A percentile compares a stretch with the other conserved stretches of the same genome.
Conservation (phyloP, 2,113 vertebrate species). For the Nesoenas mayeri region DNA sequence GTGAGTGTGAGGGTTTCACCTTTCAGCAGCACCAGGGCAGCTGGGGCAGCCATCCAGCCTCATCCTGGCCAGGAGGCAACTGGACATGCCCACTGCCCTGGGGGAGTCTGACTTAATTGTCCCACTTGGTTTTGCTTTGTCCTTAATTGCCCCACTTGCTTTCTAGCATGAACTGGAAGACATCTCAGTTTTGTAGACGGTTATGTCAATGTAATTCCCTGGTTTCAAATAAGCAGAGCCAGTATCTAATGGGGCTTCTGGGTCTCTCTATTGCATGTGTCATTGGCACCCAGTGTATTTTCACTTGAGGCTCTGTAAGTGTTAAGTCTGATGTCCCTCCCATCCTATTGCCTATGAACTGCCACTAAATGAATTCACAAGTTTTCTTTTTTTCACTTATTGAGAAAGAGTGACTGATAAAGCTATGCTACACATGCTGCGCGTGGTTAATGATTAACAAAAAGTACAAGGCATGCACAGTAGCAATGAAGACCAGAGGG, state of each 20-base stretch:
- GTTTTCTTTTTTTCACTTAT: background rate
- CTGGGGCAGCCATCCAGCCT: no score
- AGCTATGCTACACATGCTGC: background rate
- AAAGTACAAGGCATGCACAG: background rate
- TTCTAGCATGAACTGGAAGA: no score
- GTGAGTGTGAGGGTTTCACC: no score
- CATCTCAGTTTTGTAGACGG: rapidly evolving
- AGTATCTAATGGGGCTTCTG: background rate
- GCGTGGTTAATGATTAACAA: conserved; percentile 13
- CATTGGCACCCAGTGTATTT: rapidly evolving
- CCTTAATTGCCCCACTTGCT: background rate
- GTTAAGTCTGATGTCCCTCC: background rate
- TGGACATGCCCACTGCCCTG: no score
- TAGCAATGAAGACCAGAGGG: background rate
- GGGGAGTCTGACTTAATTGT: rapidly evolving
- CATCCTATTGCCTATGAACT: background rate
- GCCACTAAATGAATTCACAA: rapidly evolving
- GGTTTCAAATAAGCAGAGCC: background rate
- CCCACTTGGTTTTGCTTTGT: background rate
- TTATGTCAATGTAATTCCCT: rapidly evolving
- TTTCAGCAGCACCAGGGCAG: no score
- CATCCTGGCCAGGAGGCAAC: no score
- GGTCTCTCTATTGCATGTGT: rapidly evolving
- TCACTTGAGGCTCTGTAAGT: background rate
- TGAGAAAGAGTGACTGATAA: background rate